A percentile compares a stretch with the other conserved stretches of the same genome.
Conservation (phyloP, 2,797 vertebrate genomes). For the Varecia variegata region DNA sequence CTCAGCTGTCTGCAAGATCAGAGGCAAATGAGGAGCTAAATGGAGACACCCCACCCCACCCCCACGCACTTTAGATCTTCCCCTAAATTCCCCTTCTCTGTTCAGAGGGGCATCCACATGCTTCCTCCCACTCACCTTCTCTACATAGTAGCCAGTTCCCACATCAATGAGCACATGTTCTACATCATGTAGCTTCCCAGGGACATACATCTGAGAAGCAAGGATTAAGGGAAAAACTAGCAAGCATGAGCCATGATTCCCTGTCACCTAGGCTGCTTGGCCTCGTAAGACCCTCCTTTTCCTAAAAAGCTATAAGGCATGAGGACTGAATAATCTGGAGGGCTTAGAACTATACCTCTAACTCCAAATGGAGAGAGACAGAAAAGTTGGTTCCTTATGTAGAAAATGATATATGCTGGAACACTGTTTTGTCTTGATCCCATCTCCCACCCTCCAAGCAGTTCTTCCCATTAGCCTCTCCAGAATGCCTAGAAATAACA, state of each 20-base stretch:
- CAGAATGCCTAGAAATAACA: neutral
- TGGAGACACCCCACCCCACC: neutral
- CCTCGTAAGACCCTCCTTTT: neutral
- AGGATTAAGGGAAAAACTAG: constrained; percentile 83
- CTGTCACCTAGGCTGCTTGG: neutral
- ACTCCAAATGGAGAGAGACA: neutral
- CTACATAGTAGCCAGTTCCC: constrained; percentile 97
- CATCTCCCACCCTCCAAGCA: neutral
- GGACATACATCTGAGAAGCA: constrained; percentile 93
- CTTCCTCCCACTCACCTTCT: constrained; percentile 88
- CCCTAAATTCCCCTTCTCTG: neutral
- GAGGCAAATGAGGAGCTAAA: constrained; percentile 8
- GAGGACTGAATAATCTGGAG: neutral
- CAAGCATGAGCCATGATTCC: neutral
- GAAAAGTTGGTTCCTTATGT: neutral
- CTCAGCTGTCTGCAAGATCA: constrained; percentile 85
- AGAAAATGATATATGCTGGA: neutral
- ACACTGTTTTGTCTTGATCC: neutral
- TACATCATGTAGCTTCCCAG: constrained; percentile 92
- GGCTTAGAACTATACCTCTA: neutral
- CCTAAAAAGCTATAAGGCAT: constrained; percentile 5
- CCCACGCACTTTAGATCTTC: neutral
- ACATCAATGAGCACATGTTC: constrained; percentile 92
- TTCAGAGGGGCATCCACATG: neutral
- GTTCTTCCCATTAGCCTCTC: neutral